Percentiles rank a stretch among this genome's conserved stretches.
Evolutionary conservation across 2,888 invertebrate genomes (phyloP).

Genomic region (Oasisia sp.): DNA sequence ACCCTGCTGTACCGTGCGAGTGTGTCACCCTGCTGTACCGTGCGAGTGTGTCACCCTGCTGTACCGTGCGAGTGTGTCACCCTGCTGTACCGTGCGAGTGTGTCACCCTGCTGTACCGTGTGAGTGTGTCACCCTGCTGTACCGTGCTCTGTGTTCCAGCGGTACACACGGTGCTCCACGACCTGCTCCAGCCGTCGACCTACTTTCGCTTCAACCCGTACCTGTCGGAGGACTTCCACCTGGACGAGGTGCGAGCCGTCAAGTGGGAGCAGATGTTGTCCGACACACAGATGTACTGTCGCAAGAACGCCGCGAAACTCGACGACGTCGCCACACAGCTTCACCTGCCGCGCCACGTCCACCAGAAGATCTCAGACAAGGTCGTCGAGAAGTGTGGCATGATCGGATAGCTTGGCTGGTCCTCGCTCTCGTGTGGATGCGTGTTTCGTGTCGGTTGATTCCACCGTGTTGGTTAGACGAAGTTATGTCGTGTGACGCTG

Average conservation of each 20-base stretch:
- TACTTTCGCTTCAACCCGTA: constrained; percentile 92
- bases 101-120: too few species aligned
- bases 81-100: too few species aligned
- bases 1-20: too few species aligned
- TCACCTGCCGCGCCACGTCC: background rate
- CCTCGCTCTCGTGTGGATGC: background rate
- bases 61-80: too few species aligned
- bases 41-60: too few species aligned
- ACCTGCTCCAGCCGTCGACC: constrained; percentile 71
- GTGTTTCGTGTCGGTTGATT: background rate
- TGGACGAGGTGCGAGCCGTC: constrained; percentile 82
- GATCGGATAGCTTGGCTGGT: background rate
- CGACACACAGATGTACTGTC: constrained; percentile 82
- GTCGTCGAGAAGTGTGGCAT: background rate
- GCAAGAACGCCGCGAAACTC: constrained; percentile 82
- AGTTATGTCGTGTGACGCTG: background rate
- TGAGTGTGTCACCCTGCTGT: too few species aligned
- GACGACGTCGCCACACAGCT: constrained; percentile 50
- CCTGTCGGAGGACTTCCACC: constrained; percentile 79
- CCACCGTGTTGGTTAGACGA: background rate
- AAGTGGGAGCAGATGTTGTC: constrained; percentile 77
- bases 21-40: too few species aligned
- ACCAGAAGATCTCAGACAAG: background rate
- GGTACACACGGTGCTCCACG: constrained; percentile 68
- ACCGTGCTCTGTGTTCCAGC: constrained; percentile 68